Evolutionary conservation across 2,113 vertebrate species (phyloP).

Genomic region (Labeo rohita): DNA sequence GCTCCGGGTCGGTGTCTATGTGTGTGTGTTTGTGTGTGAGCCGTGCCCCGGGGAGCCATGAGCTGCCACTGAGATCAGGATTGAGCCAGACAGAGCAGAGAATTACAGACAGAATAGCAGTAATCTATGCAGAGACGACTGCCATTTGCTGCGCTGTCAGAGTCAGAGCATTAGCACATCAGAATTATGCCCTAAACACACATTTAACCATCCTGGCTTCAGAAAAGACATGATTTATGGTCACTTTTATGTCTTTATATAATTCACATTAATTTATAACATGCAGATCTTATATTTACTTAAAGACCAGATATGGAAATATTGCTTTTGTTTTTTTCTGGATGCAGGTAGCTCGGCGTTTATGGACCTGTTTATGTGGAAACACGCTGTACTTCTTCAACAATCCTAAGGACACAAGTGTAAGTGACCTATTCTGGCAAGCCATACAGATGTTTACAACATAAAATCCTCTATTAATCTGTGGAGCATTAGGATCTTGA

Average conservation of each 20-base stretch:
- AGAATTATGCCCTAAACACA: neutral
- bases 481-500: neutral
- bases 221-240: neutral
- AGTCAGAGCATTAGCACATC: neutral
- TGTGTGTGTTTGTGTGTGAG: neutral
- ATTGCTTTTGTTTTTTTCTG: neutral
- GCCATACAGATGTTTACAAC: neutral
- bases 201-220: neutral
- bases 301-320: neutral
- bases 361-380: constrained; percentile 85
- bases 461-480: neutral
- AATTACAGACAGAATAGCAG: constrained; percentile 38
- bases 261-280: neutral
- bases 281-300: neutral
- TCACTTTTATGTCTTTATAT: neutral
- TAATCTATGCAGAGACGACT: constrained; percentile 27
- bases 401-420: constrained; percentile 77
- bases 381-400: constrained; percentile 83
- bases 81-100: constrained; percentile 58
- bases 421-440: constrained; percentile 62
- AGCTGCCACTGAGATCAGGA: constrained; percentile 35
- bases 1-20: constrained; percentile 4
- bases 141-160: neutral
- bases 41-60: constrained; percentile 40
- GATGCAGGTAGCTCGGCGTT: constrained; percentile 78